Base-by-base conservation (phyloP, 1,140 invertebrate genomes). In the Drosophila oshimai region DNA sequence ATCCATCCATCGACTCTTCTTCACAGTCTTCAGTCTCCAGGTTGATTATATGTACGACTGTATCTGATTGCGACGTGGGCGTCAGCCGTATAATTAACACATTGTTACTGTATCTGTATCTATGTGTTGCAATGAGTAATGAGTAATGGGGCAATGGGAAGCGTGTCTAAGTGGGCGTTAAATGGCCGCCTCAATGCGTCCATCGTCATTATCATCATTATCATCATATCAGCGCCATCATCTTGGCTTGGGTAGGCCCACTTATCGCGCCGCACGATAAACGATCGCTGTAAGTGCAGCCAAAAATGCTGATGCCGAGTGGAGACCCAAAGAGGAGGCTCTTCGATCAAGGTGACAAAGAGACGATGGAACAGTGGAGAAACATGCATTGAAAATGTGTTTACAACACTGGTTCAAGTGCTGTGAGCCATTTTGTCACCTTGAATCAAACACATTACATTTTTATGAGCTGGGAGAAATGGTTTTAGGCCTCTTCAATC, bases 111-210 rank as follows among this genome's bases (percentile, higher is more conserved):
- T 41, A n/a, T 20, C 46, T 53, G 12, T 12, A 1, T 47, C 22
- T 36, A 12, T 20, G 18, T 62, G 49, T 49, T 74, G 72, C 71
- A 64, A 54, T 47, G 31, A 54, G 44, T 49, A 54, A 57, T 74
- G 36, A 36, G 60, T 60, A 77, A 72, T 70, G 70, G 36, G 53
- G 71, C 28, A 65, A 65, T 65, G 42, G 62, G 57, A 41, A 49
- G 69, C 54, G 36, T 69, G 62, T 47, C 51, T 79, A 80, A 79
- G 70, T 79, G 64, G 70, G 76, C 76, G 71, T 79, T 64, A 71
- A 80, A 80, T 74, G 64, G 70, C 76, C 70, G 62, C 70, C 58
- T 67, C 60, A 65, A 41, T 67, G 62, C 62, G 62, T 67, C 20
- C 34, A 65, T 39, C 58, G 17, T 51, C 15, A 36, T 50, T 31